A percentile compares a stretch with the other conserved stretches of the same genome.
Evolutionary conservation across 2,797 vertebrate species (phyloP).

Genomic region (Acrossocheilus fasciatus): DNA sequence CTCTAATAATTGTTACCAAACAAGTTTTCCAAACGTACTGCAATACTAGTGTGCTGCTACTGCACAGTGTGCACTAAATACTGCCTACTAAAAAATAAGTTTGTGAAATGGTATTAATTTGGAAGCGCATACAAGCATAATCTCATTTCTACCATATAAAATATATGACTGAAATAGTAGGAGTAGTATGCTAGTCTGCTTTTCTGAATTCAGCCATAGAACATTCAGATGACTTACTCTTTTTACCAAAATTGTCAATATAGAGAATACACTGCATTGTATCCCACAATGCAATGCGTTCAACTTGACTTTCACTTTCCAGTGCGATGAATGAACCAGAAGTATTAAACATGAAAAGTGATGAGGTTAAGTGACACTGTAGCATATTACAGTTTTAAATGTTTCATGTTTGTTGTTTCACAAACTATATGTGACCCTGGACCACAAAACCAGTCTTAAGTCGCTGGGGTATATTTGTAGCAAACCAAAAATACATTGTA

Average conservation of each 20-base stretch:
- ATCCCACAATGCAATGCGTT: not conserved
- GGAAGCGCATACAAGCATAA: not conserved
- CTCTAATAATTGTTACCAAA: not conserved
- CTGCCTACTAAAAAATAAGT: not conserved
- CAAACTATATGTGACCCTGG: not conserved
- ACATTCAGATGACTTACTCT: not conserved
- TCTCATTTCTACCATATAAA: not conserved
- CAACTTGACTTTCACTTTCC: not conserved
- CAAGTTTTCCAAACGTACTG: not conserved
- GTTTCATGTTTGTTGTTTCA: not conserved
- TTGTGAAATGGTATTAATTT: not conserved
- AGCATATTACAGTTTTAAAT: not conserved
- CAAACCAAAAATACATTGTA: too few relatives aligned
- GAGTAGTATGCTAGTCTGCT: not conserved
- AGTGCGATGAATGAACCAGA: not conserved
- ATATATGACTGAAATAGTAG: not conserved
- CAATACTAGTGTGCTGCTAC: not conserved
- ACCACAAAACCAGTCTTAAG: too few relatives aligned
- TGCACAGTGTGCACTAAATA: not conserved
- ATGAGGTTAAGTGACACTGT: not conserved
- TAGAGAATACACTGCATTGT: not conserved
- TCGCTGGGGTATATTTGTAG: too few relatives aligned
- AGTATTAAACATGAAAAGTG: not conserved
- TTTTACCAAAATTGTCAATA: not conserved
- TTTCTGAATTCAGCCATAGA: not conserved